These are phyloP conservation scores for Chelon labrosus DNA, from an alignment of 2,797 vertebrate genomes.

Conservation along the genomic window DNA sequence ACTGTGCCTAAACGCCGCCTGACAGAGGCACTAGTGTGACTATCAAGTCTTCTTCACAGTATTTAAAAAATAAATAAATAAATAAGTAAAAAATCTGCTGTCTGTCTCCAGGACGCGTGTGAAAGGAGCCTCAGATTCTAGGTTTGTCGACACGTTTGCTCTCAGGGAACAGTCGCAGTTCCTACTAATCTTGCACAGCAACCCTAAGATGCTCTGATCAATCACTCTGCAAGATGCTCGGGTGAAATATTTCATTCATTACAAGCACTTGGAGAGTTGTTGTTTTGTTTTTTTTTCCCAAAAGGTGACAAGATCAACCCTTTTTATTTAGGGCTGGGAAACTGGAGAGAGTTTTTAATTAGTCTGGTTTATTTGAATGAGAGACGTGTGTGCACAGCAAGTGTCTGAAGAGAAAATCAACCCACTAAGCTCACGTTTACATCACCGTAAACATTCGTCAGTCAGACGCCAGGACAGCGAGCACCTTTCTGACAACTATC, in stretches of 20 bases:
- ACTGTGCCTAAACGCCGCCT: neutral
- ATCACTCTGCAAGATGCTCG: slow-evolving; percentile 10
- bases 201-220: neutral
- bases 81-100: neutral
- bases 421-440: slow-evolving; percentile 15
- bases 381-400: slow-evolving; percentile 1
- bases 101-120: neutral
- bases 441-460: slow-evolving; percentile 38
- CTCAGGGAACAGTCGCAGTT: slow-evolving; percentile 17
- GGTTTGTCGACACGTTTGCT: slow-evolving; percentile 19
- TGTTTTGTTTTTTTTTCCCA: slow-evolving; percentile 2
- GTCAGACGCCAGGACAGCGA: slow-evolving; percentile 28
- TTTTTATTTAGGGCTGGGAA: slow-evolving; percentile 18
- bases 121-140: slow-evolving; percentile 9
- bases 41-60: neutral
- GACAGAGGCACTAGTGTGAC: neutral
- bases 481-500: slow-evolving; percentile 25
- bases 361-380: slow-evolving; percentile 8
- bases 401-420: slow-evolving; percentile 16
- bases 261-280: slow-evolving; percentile 12
- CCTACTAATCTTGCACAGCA: slow-evolving; percentile 20
- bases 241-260: slow-evolving; percentile 49
- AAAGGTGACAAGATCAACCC: slow-evolving; percentile 24
- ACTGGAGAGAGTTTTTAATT: slow-evolving; percentile 13
- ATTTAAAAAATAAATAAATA: slow-evolving; percentile 5